A percentile compares a stretch with the other conserved stretches of the same genome.
These are phyloP conservation scores for Platichthys flesus DNA, from an alignment of 2,113 vertebrate species.

Conservation along the genomic window DNA sequence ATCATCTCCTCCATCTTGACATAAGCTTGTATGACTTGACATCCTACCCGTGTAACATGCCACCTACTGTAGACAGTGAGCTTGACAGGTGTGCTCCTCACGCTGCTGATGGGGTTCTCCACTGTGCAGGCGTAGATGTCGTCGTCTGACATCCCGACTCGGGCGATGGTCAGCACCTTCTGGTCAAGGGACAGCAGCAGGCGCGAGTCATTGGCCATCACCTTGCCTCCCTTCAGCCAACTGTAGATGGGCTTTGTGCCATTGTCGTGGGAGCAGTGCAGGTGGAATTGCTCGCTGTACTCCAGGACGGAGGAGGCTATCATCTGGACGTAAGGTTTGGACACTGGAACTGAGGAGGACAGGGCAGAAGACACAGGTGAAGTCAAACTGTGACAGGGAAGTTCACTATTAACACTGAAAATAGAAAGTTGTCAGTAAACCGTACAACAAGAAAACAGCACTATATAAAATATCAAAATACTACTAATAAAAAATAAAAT, in stretches of 20 bases:
- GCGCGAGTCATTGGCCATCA: slow-evolving; percentile 89
- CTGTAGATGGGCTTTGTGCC: slow-evolving; percentile 94
- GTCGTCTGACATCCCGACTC: slow-evolving; percentile 91
- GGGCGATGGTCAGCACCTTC: slow-evolving; percentile 92
- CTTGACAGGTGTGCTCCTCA: slow-evolving; percentile 88
- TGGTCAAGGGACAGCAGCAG: slow-evolving; percentile 93
- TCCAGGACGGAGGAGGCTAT: slow-evolving; percentile 93
- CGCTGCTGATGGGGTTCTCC: slow-evolving; percentile 94
- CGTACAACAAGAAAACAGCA: no score
- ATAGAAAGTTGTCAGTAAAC: no score
- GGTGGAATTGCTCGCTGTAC: slow-evolving; percentile 90
- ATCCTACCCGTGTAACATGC: slow-evolving; percentile 26
- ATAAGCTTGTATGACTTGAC: not conserved
- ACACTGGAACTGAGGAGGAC: slow-evolving; percentile 88
- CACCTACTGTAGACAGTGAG: slow-evolving; percentile 96
- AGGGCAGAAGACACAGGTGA: not conserved
- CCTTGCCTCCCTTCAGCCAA: slow-evolving; percentile 93
- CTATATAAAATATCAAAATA: no score
- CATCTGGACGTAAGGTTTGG: slow-evolving; percentile 91
- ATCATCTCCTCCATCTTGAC: not conserved
- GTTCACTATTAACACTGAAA: not conserved
- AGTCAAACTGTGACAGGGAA: no score
- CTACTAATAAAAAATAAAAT: no score
- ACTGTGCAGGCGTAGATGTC: slow-evolving; percentile 93
- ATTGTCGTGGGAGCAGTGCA: slow-evolving; percentile 93